Evolutionary conservation across 2,888 invertebrate genomes (phyloP), one percentile per base, ranked within the genome.

Genomic region (Ophioninae sp.): DNA sequence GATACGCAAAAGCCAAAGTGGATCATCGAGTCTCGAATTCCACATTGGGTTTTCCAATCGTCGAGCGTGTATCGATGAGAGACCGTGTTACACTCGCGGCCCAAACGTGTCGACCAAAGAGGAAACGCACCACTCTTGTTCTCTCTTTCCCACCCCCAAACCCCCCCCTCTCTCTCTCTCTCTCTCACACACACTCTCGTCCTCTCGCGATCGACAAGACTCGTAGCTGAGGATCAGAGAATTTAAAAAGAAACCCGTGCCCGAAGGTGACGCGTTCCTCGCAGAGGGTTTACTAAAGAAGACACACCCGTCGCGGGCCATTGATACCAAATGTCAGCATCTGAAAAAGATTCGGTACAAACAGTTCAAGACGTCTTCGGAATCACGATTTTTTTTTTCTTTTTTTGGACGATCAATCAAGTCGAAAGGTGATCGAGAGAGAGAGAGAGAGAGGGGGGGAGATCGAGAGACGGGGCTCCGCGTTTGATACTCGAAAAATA

Each of bases 321-420:
- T 78, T 84, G 72, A 85, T 80, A 85, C 83, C 64, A 84, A 85
- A 79, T 85, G 85, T 87, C 86, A 85, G 84, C 85, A 87, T 86
- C 87, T 87, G 86, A 85, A 87, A 86, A 86, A 85, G 82, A 84
- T 85, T 86, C 74, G 79, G 81, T 68, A 83, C 70, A 81, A 81
- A 83, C 75, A 84, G 67, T 82, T 73, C 57, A 79, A 41, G 84
- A 74, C 21, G 57, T 74, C 44, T 69, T 79, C 61, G 78, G 64
- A 69, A 85, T 68, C 39, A n/a, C 56, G 56, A n/a, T 23, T 64
- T 61, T 41, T 68, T 61, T 67, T 68, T 59, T 41, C 61, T 61
- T 67, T 68, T 59, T 41, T n/a, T 20, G 56, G 10, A 76, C 59
- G 37, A 67, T 67, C 39, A 13, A 65, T 62, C 21, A 41, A 67